Base-by-base conservation (phyloP, 2,888 invertebrate genomes). In the Elysia crispata region DNA sequence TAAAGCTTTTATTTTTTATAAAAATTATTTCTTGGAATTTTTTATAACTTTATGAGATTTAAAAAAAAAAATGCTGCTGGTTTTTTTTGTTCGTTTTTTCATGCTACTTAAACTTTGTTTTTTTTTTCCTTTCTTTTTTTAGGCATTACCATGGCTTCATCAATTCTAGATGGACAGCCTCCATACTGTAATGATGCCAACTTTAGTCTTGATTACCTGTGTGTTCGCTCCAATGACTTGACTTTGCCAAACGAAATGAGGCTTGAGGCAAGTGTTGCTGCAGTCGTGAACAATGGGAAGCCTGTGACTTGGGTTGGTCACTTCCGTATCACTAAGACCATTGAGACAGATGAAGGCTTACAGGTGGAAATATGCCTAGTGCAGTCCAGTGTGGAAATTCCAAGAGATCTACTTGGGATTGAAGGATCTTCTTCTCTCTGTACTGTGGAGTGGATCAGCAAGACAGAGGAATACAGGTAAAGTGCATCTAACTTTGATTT, bases 271-370 rank as follows among this genome's bases (percentile, higher is more conserved):
- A 83, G 69, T 23, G 82, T 86, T 20, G 73, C 83, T 25, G 77
- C 81, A 18, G 54, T 86, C 20, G 77, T 88, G 8, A 84, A 86
- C 73, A 83, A 82, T 60, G 81, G 83, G n/a, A 79, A 82, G 25
- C 82, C 85, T 13, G 82, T 88, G 28, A 86, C 86, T 31, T 90
- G 90, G 90, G 89, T 90, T 30, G 88, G 87, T 31, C 90, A 91
- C 82, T 88, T 90, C 78, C 76, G 85, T 28, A 82, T 88, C 23
- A 82, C 76, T n/a, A 86, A 85, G 6, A 81, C 73, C 20, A 79
- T 76, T 23, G 82, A 81, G 13, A 69, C 77, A 18, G 72, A 77
- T 15, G 57, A 20, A 13, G 82, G 82, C 15, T 77, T 80, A 13
- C 67, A 73, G 28, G 84, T 91, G 69, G 82, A 84, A 62, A 23